Conservation (phyloP, 2,888 invertebrate genomes). For the Gymnosoma rotundatum region DNA sequence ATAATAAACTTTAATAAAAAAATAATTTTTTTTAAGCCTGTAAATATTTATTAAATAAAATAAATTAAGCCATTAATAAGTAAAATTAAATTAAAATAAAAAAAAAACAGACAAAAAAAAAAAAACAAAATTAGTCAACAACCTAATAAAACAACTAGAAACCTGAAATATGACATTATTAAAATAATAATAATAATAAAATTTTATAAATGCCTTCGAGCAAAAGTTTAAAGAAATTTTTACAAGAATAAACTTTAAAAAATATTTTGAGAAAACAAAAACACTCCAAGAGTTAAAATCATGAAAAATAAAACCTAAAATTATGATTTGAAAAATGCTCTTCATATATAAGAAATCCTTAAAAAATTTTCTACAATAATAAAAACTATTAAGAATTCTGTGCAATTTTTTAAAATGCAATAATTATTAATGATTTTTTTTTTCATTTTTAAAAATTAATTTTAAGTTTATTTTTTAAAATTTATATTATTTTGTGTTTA, state of each 20-base stretch:
- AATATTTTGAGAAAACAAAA: not conserved
- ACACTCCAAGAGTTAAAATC: constrained; percentile 25
- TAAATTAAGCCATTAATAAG: constrained; percentile 33
- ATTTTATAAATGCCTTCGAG: not conserved
- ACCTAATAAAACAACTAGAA: constrained; percentile 29
- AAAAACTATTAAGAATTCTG: constrained; percentile 65
- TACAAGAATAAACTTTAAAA: constrained; percentile 3
- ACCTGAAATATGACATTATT: constrained; percentile 57
- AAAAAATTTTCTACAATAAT: constrained; percentile 1
- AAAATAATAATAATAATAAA: not conserved
- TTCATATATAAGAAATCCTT: not conserved
- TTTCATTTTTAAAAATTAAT: constrained; percentile 10
- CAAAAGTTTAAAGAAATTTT: constrained; percentile 16
- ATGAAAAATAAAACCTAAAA: not conserved
- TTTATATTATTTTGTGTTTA: constrained; percentile 12
- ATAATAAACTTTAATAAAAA: constrained; percentile 6
- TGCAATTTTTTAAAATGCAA: constrained; percentile 69
- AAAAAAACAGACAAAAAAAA: constrained; percentile 39
- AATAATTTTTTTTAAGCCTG: constrained; percentile 20
- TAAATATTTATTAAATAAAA: constrained; percentile 47
- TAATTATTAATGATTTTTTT: constrained; percentile 47
- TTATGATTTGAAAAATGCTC: constrained; percentile 3
- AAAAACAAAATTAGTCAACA: constrained; percentile 50
- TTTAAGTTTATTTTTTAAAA: constrained; percentile 18
- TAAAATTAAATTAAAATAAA: constrained; percentile 51